phyloP scores from a whole-genome alignment of 1,140 invertebrate genomes.

The Saccostrea cuccullata region DNA sequence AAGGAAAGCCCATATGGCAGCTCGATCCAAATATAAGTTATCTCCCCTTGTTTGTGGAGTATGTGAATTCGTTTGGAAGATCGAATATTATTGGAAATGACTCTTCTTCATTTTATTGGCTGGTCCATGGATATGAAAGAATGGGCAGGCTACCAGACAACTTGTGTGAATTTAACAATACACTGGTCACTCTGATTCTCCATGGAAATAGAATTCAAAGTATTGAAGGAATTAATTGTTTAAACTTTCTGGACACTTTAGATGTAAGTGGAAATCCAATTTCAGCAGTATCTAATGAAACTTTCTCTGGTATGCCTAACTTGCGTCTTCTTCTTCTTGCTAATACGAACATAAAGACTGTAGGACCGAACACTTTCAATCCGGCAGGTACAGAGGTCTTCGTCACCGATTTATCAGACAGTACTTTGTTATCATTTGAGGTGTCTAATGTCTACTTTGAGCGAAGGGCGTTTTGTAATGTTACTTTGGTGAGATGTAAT shows the following conservation, averaged over 20 bases:
- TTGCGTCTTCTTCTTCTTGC: neutral
- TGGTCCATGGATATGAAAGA: neutral
- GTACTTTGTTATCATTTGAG: neutral
- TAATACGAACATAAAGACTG: neutral
- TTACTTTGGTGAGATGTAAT: neutral
- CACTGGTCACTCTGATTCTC: neutral
- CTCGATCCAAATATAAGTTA: neutral
- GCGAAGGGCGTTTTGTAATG: neutral
- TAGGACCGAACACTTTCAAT: neutral
- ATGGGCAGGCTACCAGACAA: neutral
- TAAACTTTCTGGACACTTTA: neutral
- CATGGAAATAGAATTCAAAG: neutral
- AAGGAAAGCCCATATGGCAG: neutral
- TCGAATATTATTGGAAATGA: neutral
- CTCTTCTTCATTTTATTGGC: neutral
- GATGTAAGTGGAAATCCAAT: neutral
- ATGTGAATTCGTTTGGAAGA: neutral
- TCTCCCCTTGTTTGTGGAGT: neutral
- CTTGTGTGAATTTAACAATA: neutral
- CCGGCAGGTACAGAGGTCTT: neutral
- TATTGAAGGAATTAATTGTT: constrained; percentile 14
- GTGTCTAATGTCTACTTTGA: neutral
- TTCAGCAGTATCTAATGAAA: neutral
- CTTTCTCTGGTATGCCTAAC: neutral
- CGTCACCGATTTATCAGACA: neutral